A percentile compares a stretch with the other conserved stretches of the same genome.
These are phyloP conservation scores for Hyppa rectilinea DNA, from an alignment of 2,888 invertebrate genomes.

Conservation along the genomic window DNA sequence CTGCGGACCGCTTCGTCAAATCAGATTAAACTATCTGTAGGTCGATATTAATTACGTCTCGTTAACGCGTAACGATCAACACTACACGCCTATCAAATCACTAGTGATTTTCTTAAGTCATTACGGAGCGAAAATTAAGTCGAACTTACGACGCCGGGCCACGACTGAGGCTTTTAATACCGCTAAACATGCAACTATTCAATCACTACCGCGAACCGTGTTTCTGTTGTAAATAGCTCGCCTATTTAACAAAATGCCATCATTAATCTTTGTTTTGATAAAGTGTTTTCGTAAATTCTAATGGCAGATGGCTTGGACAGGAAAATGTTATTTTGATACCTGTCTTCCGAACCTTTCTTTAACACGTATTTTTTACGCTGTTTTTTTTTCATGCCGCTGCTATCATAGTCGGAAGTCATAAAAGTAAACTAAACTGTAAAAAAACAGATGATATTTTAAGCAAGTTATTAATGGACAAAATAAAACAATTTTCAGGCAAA, in stretches of 20 bases:
- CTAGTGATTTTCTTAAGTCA: conserved; percentile 77
- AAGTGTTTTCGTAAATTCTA: conserved; percentile 49
- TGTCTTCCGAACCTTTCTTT: conserved; percentile 13
- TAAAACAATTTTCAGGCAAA: conserved; percentile 15
- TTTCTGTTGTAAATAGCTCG: conserved; percentile 69
- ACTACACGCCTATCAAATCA: conserved; percentile 74
- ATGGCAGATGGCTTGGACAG: conserved; percentile 35
- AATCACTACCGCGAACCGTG: conserved; percentile 76
- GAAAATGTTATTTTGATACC: conserved; percentile 27
- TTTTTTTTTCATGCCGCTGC: conserved; percentile 6
- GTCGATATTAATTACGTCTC: conserved; percentile 64
- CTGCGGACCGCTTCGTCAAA: conserved; percentile 34
- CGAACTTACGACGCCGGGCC: conserved; percentile 77
- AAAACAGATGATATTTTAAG: conserved; percentile 10
- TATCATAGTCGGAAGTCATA: not conserved
- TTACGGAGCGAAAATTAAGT: conserved; percentile 83
- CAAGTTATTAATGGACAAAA: conserved; percentile 9
- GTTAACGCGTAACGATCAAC: conserved; percentile 74
- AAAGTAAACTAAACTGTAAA: conserved; percentile 17
- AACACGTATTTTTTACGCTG: not conserved
- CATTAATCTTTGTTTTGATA: conserved; percentile 68
- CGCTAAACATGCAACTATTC: conserved; percentile 84
- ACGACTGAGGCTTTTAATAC: conserved; percentile 81
- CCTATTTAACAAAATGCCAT: conserved; percentile 63
- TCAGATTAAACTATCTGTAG: conserved; percentile 53